phyloP scores from a whole-genome alignment of 1,140 invertebrate genomes.

The Diabrotica virgifera region DNA sequence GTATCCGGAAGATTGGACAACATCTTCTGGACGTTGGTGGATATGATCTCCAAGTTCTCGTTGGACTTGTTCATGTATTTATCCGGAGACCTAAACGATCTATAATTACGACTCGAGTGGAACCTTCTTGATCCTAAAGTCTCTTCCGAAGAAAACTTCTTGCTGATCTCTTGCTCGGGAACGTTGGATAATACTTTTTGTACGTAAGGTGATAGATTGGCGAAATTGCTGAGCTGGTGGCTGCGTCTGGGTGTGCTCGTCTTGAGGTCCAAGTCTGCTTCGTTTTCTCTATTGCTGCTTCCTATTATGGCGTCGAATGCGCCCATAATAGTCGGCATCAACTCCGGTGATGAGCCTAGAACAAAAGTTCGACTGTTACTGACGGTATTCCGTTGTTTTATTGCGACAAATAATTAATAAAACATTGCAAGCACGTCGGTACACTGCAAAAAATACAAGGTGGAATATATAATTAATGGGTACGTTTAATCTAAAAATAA shows the following conservation, averaged over 20 bases:
- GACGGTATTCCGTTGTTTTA: no score
- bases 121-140: conserved; percentile 41
- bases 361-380: conserved; percentile 21
- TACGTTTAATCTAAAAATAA: no score
- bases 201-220: conserved; percentile 56
- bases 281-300: conserved; percentile 24
- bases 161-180: conserved; percentile 49
- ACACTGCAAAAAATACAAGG: no score
- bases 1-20: conserved; percentile 55
- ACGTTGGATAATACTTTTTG: conserved; percentile 57
- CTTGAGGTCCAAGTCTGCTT: conserved; percentile 19
- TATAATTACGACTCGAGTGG: conserved; percentile 53
- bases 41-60: conserved; percentile 45
- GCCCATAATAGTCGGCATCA: conserved; percentile 48
- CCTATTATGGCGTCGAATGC: conserved; percentile 45
- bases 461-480: no score
- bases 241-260: conserved; percentile 33
- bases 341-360: conserved; percentile 44
- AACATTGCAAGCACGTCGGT: no score
- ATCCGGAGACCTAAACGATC: conserved; percentile 33
- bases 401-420: no score
- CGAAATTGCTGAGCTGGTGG: conserved; percentile 47
- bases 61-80: conserved; percentile 37
- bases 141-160: conserved; percentile 51
- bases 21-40: conserved; percentile 58